A percentile compares a stretch with the other conserved stretches of the same genome.
phyloP scores from a whole-genome alignment of 2,888 invertebrate genomes.

The Aleiodes alternator region DNA sequence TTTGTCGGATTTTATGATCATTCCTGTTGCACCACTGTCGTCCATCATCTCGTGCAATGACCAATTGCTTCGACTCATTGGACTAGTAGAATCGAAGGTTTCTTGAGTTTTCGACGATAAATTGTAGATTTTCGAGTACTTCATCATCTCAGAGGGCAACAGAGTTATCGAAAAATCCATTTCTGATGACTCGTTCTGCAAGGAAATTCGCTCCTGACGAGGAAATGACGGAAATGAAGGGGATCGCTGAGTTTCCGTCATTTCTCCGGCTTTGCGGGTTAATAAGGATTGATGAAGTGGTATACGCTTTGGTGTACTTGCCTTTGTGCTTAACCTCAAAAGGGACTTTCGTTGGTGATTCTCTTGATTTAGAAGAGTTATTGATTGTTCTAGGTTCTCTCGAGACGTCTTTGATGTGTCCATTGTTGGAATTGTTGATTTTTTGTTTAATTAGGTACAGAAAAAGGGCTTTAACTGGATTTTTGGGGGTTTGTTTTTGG shows the following conservation, averaged over 20 bases:
- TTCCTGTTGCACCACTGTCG: conserved; percentile 67
- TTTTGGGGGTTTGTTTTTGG: too few species aligned
- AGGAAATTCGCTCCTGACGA: conserved; percentile 43
- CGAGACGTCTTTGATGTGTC: neutral
- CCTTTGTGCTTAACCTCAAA: conserved; percentile 63
- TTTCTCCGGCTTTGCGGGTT: conserved; percentile 42
- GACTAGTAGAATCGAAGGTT: conserved; percentile 60
- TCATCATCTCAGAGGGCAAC: conserved; percentile 41
- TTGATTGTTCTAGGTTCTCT: conserved; percentile 60
- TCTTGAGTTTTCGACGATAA: conserved; percentile 5
- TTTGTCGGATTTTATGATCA: conserved; percentile 68
- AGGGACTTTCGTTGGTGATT: conserved; percentile 60
- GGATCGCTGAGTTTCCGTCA: too few species aligned
- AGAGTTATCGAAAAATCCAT: conserved; percentile 62
- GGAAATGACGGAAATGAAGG: neutral
- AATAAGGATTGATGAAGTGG: conserved; percentile 55
- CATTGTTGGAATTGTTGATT: neutral
- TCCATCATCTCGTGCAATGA: conserved; percentile 71
- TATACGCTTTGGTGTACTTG: conserved; percentile 58
- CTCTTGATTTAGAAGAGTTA: conserved; percentile 58
- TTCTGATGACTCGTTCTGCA: conserved; percentile 53
- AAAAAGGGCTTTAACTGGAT: too few species aligned
- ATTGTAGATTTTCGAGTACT: conserved; percentile 4
- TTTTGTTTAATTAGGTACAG: neutral
- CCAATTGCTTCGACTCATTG: conserved; percentile 62